These are phyloP conservation scores for honey bee (Apis mellifera) DNA, from an alignment of 1,140 invertebrate genomes.

Conservation along the genomic window DNA sequence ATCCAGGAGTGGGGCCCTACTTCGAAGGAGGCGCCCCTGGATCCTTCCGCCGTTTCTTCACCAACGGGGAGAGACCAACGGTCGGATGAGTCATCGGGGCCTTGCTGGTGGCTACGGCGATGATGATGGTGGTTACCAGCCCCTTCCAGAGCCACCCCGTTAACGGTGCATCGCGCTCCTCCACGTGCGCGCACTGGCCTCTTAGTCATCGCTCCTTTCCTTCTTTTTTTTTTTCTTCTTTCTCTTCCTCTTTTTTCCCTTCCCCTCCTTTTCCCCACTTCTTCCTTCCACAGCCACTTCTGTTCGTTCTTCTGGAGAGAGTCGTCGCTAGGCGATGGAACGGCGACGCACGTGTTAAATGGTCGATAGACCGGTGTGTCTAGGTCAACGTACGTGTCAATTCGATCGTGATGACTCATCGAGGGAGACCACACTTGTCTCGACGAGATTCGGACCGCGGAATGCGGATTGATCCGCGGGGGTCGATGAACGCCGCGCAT, in stretches of 20 bases:
- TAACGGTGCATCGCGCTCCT: constrained; percentile 52
- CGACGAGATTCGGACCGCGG: constrained; percentile 20
- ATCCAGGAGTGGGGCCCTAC: constrained; percentile 52
- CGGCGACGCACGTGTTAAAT: constrained; percentile 46
- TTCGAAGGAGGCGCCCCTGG: constrained; percentile 48
- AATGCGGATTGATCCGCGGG: constrained; percentile 50
- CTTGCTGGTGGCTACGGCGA: constrained; percentile 50
- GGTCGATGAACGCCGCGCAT: constrained; percentile 48
- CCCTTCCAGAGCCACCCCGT: constrained; percentile 60
- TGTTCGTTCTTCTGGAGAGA: background rate
- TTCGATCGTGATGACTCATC: constrained; percentile 56
- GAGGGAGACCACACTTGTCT: background rate
- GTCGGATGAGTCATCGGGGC: constrained; percentile 65
- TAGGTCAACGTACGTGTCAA: constrained; percentile 54
- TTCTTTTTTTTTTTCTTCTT: background rate
- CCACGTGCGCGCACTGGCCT: constrained; percentile 42
- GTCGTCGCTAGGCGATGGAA: background rate
- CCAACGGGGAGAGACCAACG: constrained; percentile 43
- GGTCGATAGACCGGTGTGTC: constrained; percentile 42
- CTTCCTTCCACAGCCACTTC: background rate
- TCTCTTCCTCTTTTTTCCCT: background rate
- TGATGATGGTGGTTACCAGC: constrained; percentile 53
- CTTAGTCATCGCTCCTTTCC: constrained; percentile 53
- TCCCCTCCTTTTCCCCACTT: background rate
- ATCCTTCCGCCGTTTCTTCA: constrained; percentile 33